These are phyloP conservation scores for Cryptus viduatorius DNA, from an alignment of 2,888 invertebrate species.

Conservation along the genomic window DNA sequence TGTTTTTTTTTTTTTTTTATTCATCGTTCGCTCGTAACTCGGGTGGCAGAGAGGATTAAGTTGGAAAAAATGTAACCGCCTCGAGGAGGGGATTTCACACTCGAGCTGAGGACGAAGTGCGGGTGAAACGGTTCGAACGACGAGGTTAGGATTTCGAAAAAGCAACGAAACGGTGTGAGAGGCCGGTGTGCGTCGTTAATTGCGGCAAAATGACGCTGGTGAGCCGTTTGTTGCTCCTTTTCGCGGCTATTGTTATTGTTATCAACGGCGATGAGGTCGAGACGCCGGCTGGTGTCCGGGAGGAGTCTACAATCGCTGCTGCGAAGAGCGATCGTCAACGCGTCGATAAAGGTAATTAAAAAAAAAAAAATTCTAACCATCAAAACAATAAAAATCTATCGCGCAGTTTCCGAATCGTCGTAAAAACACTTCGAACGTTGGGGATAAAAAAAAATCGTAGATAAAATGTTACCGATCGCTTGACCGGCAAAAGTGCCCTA, in stretches of 20 bases:
- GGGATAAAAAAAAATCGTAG: not conserved
- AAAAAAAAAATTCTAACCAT: too few species aligned
- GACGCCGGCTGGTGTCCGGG: conserved; percentile 73
- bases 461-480: not conserved
- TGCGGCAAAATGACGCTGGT: conserved; percentile 73
- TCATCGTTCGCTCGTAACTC: not conserved
- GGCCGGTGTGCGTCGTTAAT: conserved; percentile 28
- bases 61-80: conserved; percentile 62
- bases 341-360: conserved; percentile 75
- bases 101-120: conserved; percentile 47
- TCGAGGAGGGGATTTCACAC: conserved; percentile 41
- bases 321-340: conserved; percentile 69
- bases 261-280: conserved; percentile 73
- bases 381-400: too few species aligned
- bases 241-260: conserved; percentile 70
- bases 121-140: conserved; percentile 5
- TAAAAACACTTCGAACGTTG: not conserved
- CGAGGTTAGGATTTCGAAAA: not conserved
- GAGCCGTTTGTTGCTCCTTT: conserved; percentile 72
- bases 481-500: not conserved
- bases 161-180: not conserved
- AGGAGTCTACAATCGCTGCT: conserved; percentile 63
- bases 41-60: conserved; percentile 21
- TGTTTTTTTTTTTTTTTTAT: not conserved
- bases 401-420: not conserved